These are phyloP conservation scores for Pionites leucogaster DNA, from an alignment of 2,113 vertebrate genomes.

Conservation along the genomic window DNA sequence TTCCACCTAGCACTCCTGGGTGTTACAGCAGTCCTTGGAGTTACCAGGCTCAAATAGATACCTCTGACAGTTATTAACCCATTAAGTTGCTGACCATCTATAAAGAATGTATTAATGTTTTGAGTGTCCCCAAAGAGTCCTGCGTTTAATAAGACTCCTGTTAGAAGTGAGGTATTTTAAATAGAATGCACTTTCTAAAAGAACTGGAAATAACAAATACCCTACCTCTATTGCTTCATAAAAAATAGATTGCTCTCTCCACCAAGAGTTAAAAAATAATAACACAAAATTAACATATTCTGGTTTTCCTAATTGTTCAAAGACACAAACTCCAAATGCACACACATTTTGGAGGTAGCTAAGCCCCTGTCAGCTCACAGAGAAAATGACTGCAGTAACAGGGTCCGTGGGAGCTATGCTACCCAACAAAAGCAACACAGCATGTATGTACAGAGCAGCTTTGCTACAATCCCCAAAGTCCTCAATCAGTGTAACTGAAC, in stretches of 20 bases:
- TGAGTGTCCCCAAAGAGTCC: background rate
- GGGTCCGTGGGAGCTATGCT: background rate
- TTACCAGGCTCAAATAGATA: background rate
- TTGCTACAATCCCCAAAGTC: slow-evolving; percentile 34
- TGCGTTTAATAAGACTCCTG: background rate
- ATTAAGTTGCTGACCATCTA: background rate
- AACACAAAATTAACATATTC: background rate
- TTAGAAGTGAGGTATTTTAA: background rate
- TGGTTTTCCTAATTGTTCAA: background rate
- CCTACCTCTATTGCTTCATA: background rate
- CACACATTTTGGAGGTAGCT: background rate
- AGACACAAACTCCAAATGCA: background rate
- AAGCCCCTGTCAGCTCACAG: background rate
- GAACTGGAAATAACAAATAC: background rate
- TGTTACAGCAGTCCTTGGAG: background rate
- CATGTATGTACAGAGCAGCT: slow-evolving; percentile 40
- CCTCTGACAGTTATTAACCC: background rate
- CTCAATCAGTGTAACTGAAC: slow-evolving; percentile 35
- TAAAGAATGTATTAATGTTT: background rate
- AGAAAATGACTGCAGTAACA: background rate
- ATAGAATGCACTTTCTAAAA: background rate
- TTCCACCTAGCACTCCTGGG: background rate
- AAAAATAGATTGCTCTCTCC: background rate
- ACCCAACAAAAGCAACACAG: slow-evolving; percentile 32
- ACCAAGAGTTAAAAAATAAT: background rate